Evolutionary conservation across 2,888 invertebrate genomes (phyloP).

Genomic region (Aphidius colemani): DNA sequence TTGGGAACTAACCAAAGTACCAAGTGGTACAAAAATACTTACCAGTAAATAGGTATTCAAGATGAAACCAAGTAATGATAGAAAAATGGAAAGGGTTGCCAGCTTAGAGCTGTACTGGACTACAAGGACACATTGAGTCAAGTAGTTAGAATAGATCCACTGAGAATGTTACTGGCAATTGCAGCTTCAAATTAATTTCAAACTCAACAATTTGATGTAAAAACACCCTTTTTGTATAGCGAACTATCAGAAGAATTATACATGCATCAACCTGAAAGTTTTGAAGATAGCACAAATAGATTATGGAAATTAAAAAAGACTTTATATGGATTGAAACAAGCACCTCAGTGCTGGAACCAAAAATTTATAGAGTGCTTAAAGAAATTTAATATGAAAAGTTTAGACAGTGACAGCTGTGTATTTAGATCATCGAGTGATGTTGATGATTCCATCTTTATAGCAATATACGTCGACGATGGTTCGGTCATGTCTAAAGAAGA

Average conservation of each 20-base stretch:
- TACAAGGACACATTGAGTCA: slow-evolving; percentile 42
- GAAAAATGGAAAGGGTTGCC: slow-evolving; percentile 36
- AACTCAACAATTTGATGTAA: slow-evolving; percentile 19
- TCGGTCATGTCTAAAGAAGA: slow-evolving; percentile 4
- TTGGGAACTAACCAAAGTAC: too few species aligned
- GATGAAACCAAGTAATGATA: slow-evolving; percentile 25
- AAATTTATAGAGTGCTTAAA: too few species aligned
- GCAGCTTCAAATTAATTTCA: slow-evolving; percentile 31
- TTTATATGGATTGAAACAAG: slow-evolving; percentile 19
- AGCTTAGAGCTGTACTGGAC: slow-evolving; percentile 38
- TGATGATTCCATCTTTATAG: too few species aligned
- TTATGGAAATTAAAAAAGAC: slow-evolving; percentile 17
- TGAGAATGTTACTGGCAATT: slow-evolving; percentile 38
- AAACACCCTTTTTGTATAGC: not conserved
- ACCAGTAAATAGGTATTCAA: slow-evolving; percentile 24
- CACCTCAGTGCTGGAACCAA: too few species aligned
- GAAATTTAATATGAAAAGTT: too few species aligned
- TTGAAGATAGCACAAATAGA: slow-evolving; percentile 2
- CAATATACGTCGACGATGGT: too few species aligned
- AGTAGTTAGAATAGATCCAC: slow-evolving; percentile 35
- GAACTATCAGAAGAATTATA: slow-evolving; percentile 4
- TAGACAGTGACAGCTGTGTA: too few species aligned
- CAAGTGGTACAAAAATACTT: too few species aligned
- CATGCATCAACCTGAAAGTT: slow-evolving; percentile 22
- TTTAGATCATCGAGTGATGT: too few species aligned